Evolutionary conservation across 1,140 invertebrate species (phyloP), one percentile per base, ranked within the genome.

Genomic region (Anastrepha obliqua): DNA sequence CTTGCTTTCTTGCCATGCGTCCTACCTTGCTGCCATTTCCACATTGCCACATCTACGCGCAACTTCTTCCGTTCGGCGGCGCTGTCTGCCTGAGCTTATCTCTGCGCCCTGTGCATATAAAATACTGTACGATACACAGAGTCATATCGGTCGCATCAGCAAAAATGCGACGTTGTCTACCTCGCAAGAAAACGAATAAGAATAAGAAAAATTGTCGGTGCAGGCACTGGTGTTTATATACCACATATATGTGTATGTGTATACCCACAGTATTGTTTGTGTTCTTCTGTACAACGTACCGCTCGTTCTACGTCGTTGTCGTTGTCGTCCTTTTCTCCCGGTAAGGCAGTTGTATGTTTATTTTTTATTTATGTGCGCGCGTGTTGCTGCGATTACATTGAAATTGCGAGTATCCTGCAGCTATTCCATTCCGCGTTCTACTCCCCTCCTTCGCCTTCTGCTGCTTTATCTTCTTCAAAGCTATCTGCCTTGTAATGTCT

Each of bases 351-450:
- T 55, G 74, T 55, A 81, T 81, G 74, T 55, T 81, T 81, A 58
- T 81, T 81, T 81, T 81, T 81, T 81, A 81, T 81, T 81, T 81
- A 55, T 81, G 47, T 55, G 74, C 47, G 74, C 74, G 44, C 74
- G 74, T 55, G 74, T 81, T 55, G 74, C 47, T 51, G 74, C 47
- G 20, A 47, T 55, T 47, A 17, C 74, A 81, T 55, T 81, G 5
- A 17, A 81, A 17, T 81, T 81, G 74, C 42, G 74, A 55, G 44
- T 81, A 81, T 81, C 74, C 74, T 81, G 47, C 47, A 81, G 74
- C 47, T 47, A 81, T 74, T 74, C 2, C 6, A 17, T 5, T 17
- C 4, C 60, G 42, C 42, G 4, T 39, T 74, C 67, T 39, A 4
- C 67, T 44, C 39, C 42, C 60, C 7, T 2, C 29, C 7, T 4